phyloP scores from a whole-genome alignment of 2,888 invertebrate species.

The Empis livida region DNA sequence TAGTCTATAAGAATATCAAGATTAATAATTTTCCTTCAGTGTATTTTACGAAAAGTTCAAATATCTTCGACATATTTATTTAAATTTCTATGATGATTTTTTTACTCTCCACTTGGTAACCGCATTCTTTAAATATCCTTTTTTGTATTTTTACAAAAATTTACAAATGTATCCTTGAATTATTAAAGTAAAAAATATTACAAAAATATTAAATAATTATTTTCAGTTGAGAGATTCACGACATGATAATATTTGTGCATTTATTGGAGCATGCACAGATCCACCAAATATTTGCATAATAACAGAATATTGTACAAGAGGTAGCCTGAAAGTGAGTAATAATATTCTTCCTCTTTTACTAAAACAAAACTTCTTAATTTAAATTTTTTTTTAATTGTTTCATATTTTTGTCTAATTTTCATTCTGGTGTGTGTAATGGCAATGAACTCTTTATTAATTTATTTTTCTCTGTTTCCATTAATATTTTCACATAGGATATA shows the following conservation, averaged over 20 bases:
- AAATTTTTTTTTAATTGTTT: background rate
- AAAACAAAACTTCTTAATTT: too few relatives aligned
- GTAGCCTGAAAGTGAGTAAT: slow-evolving; percentile 67
- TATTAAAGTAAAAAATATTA: too few relatives aligned
- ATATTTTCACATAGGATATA: slow-evolving; percentile 52
- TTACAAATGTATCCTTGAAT: too few relatives aligned
- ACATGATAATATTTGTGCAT: slow-evolving; percentile 84
- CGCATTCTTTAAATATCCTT: too few relatives aligned
- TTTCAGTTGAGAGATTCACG: slow-evolving; percentile 73
- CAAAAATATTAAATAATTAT: too few relatives aligned
- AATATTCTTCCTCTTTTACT: background rate
- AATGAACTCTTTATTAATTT: background rate
- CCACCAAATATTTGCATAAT: slow-evolving; percentile 81
- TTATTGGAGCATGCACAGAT: slow-evolving; percentile 85
- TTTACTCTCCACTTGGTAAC: too few relatives aligned
- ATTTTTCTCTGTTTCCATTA: too few relatives aligned
- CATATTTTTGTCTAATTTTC: background rate
- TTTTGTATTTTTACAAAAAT: too few relatives aligned
- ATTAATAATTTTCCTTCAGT: background rate
- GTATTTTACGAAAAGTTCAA: background rate
- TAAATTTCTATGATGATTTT: too few relatives aligned
- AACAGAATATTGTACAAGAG: slow-evolving; percentile 79
- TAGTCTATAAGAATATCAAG: too few relatives aligned
- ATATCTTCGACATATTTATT: background rate
- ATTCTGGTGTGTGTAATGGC: background rate